Percentiles rank a stretch among this genome's conserved stretches.
phyloP scores from a whole-genome alignment of 2,797 vertebrate species.

The Tenualosa thibaudeaui region DNA sequence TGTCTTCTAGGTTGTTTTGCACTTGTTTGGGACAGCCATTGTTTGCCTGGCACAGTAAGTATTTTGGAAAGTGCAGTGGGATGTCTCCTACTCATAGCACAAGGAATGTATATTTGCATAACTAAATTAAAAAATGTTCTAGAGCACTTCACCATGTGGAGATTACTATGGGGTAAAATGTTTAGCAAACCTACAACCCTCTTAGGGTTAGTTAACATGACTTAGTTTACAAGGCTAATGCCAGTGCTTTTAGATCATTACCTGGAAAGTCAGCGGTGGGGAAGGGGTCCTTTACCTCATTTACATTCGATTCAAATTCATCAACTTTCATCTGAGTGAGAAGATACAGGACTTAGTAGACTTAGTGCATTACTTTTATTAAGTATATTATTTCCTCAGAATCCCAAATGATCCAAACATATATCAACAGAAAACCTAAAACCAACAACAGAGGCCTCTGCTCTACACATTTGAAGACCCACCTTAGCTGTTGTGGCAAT shows the following conservation, averaged over 20 bases:
- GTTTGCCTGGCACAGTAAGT: background rate
- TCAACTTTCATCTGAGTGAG: conserved; percentile 88
- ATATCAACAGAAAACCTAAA: background rate
- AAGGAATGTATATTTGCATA: background rate
- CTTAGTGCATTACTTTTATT: background rate
- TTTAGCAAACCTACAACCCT: too few relatives aligned
- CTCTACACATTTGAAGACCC: conserved; percentile 27
- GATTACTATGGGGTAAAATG: too few relatives aligned
- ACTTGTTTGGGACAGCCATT: too few relatives aligned
- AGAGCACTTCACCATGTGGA: background rate
- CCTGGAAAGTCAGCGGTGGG: conserved; percentile 97
- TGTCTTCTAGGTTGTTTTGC: background rate
- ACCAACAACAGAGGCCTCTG: background rate
- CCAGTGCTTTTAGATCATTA: conserved; percentile 53
- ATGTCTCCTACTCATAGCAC: background rate
- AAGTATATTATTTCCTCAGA: background rate
- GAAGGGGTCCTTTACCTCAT: conserved; percentile 97
- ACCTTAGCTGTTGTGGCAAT: conserved; percentile 97
- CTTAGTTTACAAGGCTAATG: background rate
- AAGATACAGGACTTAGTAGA: background rate
- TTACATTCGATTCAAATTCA: conserved; percentile 97
- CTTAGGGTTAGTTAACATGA: too few relatives aligned
- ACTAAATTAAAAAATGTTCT: background rate
- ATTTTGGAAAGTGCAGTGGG: background rate
- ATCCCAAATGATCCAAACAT: background rate